Base-by-base conservation (phyloP, 2,888 invertebrate species). In the Bruchidius siliquastri region DNA sequence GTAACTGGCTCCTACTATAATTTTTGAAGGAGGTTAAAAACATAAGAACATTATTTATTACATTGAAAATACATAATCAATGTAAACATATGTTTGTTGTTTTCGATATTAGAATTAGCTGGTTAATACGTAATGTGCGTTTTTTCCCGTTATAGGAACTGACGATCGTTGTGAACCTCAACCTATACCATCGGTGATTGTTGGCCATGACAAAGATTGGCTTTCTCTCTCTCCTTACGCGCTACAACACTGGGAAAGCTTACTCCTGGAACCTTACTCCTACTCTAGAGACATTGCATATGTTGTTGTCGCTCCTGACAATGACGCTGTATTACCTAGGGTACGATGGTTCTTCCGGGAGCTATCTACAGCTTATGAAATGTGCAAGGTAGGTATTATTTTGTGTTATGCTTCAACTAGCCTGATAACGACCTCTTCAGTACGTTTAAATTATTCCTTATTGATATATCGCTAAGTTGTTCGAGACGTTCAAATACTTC, bases 191-290 rank as follows among this genome's bases (percentile, higher is more conserved):
- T 94, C 96, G 3, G 89, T 98, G 70, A 92, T 98, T 73, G 96
- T 97, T 68, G 98, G 98, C 0, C 95, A 96, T 87, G 98, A 98
- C 84, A 94, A 96, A 82, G 98, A 99, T 84, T 97, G 97, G 95
- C 88, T 98, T 70, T 93, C 96, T 6, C 88, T 98, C 68, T 95
- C 98, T n/a, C 98, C 98, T 0, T 95, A 96, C 85, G 95, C 97
- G 71, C 90, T 98, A 68, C 93, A 95, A 76, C 96, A 95, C 85
- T 99, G 99, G 99, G 99, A 99, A 86, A 94, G 96, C 82, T 89
- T 99, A n/a, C 88, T 96, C n/a, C 88, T 99, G 18, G 98, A 99
- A 85, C 99, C 99, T 0, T 98, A 97, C 86, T 94, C 97, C n/a
- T 95, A 96, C 84, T 91, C 96, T 4, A 90, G 98, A 49, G 98